Evolutionary conservation across 2,888 invertebrate species (phyloP), one percentile per base, ranked within the genome.

Genomic region (Sussaba pulchella): DNA sequence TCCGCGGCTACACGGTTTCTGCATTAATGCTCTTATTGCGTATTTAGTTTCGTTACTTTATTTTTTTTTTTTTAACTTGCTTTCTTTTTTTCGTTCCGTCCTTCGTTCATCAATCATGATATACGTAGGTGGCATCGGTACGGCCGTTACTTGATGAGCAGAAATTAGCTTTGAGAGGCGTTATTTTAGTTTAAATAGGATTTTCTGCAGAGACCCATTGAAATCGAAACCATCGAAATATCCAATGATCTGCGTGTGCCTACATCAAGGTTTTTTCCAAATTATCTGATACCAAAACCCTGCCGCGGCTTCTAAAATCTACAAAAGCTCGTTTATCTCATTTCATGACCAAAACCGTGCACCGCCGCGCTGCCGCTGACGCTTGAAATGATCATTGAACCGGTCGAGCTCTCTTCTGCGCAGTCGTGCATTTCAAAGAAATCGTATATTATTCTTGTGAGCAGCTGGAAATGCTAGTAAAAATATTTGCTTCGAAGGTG

Each of bases 291-390:
- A 31, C 6, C 6, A 6, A 31, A 6, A 31, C 31, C 4, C 6
- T 31, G 31, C 31, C 2, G 31, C 31, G 6, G 2, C 6, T 31
- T 6, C 6, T 31, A 5, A 31, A 2, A 31, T 31, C 6, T 6
- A 31, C 31, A 31, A 2, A 41, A 43, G 43, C 57, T 31, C 61
- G 47, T 50, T 73, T 54, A 41, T 64, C 63, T 73, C 52, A 52
- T 39, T 31, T 26, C 64, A 52, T 77, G 80, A 83, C 82, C 81
- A 74, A 64, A 75, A 76, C 26, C 66, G 39, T 39, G 67, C 50
- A n/a, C 8, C 43, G 36, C 21, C 26, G 54, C 24, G 41, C 21
- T 67, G n/a, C n/a, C 3, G 31, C 17, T 31, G 17, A 10, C 9
- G 57, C 31, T 17, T 8, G 14, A 8, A 57, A 6, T 9, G 31